phyloP scores from a whole-genome alignment of 1,140 invertebrate species.

The Drosophila orena region DNA sequence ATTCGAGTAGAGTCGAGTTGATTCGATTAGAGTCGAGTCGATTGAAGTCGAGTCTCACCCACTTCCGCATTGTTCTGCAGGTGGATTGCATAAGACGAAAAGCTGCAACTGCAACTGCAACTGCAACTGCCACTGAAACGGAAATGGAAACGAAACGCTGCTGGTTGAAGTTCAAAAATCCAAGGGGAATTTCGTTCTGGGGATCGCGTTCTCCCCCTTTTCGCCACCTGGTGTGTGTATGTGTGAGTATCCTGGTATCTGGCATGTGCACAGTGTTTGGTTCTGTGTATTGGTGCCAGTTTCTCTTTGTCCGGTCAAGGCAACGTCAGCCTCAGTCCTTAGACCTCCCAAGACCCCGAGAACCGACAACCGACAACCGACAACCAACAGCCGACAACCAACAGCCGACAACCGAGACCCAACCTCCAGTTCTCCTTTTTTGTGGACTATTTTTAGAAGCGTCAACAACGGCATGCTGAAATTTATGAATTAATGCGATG shows the following conservation, averaged over 20 bases:
- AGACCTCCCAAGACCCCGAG: conserved; percentile 9
- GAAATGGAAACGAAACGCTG: conserved; percentile 12
- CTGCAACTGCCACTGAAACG: conserved; percentile 2
- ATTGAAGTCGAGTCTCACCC: conserved; percentile 21
- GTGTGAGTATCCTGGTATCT: conserved; percentile 10
- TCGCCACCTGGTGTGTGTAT: background rate
- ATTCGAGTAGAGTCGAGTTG: background rate
- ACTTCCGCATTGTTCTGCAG: conserved; percentile 59
- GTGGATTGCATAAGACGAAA: conserved; percentile 48
- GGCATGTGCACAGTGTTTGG: conserved; percentile 4
- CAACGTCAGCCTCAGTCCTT: conserved; percentile 32
- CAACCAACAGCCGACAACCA: background rate
- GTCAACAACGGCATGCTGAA: conserved; percentile 43
- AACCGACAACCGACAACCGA: background rate
- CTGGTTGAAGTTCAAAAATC: conserved; percentile 72
- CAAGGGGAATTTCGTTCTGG: conserved; percentile 34
- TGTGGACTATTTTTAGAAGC: conserved; percentile 45
- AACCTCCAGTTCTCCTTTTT: too few species aligned
- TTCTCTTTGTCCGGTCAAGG: conserved; percentile 67
- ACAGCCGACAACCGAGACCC: too few species aligned
- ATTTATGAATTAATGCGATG: conserved; percentile 47
- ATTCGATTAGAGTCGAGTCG: background rate
- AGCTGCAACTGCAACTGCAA: background rate
- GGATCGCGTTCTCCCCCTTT: background rate
- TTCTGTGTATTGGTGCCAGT: background rate